Evolutionary conservation across 2,113 vertebrate genomes (phyloP), one percentile per base, ranked within the genome.

Genomic region (Psilopsiagon aurifrons): DNA sequence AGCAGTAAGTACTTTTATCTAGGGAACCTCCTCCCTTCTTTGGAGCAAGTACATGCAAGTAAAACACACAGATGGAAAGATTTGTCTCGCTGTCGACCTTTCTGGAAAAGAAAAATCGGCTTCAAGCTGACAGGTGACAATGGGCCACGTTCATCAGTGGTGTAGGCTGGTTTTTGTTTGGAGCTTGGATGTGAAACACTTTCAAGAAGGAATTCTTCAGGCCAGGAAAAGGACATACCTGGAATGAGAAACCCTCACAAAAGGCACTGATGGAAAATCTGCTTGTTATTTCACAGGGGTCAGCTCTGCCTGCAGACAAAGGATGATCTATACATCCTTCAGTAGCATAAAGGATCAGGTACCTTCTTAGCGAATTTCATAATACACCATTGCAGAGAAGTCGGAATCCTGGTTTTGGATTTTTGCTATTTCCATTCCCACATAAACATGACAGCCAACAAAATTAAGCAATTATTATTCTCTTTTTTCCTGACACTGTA

Each of bases 1-100:
- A 94, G 92, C 46, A 97, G 90, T 41, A 92, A 97, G 71, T 28
- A 84, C 91, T 97, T 98, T 97, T 94, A 98, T 96, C 97, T 94
- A 47, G 69, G 82, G 92, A 95, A 90, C 85, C 55, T 83, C 70
- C 82, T 94, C 95, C 71, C 69, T 89, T 62, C 97, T 96, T 95
- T 8, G 79, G 93, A 96, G 93, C 68, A 94, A 96, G 90, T 95
- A 94, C 1, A 9, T 90, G 93, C 63, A 95, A 92, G 71, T 66
- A 74, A 59, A 91, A 55, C 68, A 47, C 85, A 95, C 51, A 86
- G 92, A 94, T 82, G 90, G 66, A 66, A 97, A 92, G 83, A 93
- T 94, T 87, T 93, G 77, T 95, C 94, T 90, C 88, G 60, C 24
- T 91, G 79, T 95, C 7, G 54, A 67, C 78, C 76, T 95, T 39